Evolutionary conservation across 1,140 invertebrate genomes (phyloP).

Genomic region (Diorhabda sublineata): DNA sequence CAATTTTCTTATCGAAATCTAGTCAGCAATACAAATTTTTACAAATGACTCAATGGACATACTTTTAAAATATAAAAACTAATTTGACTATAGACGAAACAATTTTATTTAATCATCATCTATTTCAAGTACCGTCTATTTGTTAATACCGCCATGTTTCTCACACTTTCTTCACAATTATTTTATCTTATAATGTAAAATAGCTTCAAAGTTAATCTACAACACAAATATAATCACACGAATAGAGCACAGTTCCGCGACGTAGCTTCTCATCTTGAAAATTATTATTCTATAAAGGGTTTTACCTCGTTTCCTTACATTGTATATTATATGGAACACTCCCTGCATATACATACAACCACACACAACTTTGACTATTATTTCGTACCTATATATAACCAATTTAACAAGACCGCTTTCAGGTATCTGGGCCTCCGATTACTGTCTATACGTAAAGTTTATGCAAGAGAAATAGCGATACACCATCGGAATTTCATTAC

Average conservation of each 20-base stretch:
- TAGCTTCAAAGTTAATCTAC: not conserved
- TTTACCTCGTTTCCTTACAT: constrained; percentile 2
- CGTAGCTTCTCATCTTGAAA: not conserved
- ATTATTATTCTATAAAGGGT: constrained; percentile 3
- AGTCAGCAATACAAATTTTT: too few relatives aligned
- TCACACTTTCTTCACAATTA: too few relatives aligned
- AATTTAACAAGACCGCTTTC: not conserved
- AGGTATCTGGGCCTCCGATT: not conserved
- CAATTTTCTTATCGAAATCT: too few relatives aligned
- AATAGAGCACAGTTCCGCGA: not conserved
- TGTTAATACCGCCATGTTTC: too few relatives aligned
- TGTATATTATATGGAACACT: constrained; percentile 1
- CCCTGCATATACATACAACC: not conserved
- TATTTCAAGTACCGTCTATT: too few relatives aligned
- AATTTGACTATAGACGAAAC: too few relatives aligned
- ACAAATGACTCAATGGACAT: too few relatives aligned
- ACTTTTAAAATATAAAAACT: too few relatives aligned
- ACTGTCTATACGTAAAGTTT: not conserved
- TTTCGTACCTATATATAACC: constrained; percentile 1
- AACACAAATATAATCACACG: not conserved
- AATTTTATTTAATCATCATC: too few relatives aligned
- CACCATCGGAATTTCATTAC: not conserved
- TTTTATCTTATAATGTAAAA: not conserved
- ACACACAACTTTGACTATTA: not conserved
- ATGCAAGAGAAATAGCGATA: not conserved